Base-by-base conservation (phyloP, 2,888 invertebrate species). In the Cordilura impudica region DNA sequence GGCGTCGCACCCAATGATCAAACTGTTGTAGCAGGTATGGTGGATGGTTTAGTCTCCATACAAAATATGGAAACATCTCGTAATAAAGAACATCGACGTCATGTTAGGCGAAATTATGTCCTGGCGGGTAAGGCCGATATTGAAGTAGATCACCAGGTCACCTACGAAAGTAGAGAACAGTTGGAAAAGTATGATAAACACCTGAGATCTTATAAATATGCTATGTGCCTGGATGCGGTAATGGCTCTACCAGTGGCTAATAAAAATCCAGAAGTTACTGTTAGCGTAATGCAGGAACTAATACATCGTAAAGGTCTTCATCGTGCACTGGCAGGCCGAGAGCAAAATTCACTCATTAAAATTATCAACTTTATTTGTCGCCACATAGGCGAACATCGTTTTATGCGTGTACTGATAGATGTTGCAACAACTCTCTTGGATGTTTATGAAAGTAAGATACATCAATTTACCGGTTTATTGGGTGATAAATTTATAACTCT, bases 1-100 rank as follows among this genome's bases (percentile, higher is more conserved):
- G 97, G 94, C 23, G 91, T 94, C 69, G 93, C 94, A 1, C 91
- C 92, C 82, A 91, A 92, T 86, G 97, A 98, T 90, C 94, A 95
- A 86, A 94, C 95, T 0, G 83, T 99, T 80, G 97, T 95, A 6
- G 96, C 95, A 23, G 99, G 98, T 21, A 96, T 98, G 94, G 93
- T 95, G 7, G 97, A 98, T 90, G 98, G 98, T 51, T 91, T 98
- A 51, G 93, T 99, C 81, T 97, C 97, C 7, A 94, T 98, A 75
- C 93, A 94, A 85, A 93, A 95, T 86, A 92, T 95, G 87, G 95
- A 95, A 85, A 92, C 93, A 78, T 6, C 65, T 4, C 66, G 75
- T 2, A 8, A 47, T 2, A 67, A 63, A 21, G 18, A 72, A 19
- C 18, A n/a, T 1, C n/a, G 4, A 19, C 29, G 47, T 5, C 23